Evolutionary conservation across 2,113 vertebrate species (phyloP).

Genomic region (Chelonoidis abingdonii): DNA sequence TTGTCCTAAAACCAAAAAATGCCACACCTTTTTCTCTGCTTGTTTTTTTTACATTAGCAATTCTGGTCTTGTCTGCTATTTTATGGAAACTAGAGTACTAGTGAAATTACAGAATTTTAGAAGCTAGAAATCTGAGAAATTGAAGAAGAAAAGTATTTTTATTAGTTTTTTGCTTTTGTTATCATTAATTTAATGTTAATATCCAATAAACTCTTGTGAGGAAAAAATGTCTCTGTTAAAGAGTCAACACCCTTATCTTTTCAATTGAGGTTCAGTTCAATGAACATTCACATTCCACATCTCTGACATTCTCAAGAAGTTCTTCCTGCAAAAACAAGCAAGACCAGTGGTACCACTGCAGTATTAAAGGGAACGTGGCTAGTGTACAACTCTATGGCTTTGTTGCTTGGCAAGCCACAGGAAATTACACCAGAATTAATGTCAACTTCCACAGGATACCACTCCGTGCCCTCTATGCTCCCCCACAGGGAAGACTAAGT

Average conservation of each 20-base stretch:
- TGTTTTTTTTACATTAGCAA: constrained; percentile 7
- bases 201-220: neutral
- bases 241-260: neutral
- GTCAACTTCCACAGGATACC: neutral
- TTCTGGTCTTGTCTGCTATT: neutral
- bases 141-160: neutral
- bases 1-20: neutral
- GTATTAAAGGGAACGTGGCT: neutral
- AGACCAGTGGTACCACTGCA: neutral
- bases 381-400: neutral
- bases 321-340: neutral
- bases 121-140: neutral
- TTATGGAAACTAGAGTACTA: neutral
- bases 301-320: neutral
- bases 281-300: neutral
- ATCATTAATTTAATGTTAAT: neutral
- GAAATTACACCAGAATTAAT: constrained; percentile 8
- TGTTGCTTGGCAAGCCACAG: neutral
- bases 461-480: neutral
- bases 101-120: neutral
- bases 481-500: neutral
- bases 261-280: neutral
- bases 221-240: constrained; percentile 3
- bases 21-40: neutral
- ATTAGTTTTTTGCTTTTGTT: neutral